A percentile compares a stretch with the other conserved stretches of the same genome.
phyloP scores from a whole-genome alignment of 2,797 vertebrate genomes.

The Chloroceryle inda region DNA sequence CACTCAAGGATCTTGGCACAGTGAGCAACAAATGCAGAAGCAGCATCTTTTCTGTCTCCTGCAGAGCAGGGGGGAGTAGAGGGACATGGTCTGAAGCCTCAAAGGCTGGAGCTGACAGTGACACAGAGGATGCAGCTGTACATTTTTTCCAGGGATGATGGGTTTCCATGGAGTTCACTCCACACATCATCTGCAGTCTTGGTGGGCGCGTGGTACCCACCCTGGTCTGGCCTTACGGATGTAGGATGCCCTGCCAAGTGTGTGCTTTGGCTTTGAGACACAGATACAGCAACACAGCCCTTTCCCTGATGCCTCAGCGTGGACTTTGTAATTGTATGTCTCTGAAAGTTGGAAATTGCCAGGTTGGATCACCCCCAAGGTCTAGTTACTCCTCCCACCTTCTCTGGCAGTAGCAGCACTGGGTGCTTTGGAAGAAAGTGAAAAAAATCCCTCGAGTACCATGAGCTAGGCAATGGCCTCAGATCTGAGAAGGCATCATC shows the following conservation, averaged over 20 bases:
- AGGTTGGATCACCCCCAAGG: background rate
- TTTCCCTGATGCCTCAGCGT: background rate
- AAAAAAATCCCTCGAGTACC: background rate
- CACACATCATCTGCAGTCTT: background rate
- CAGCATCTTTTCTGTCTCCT: slow-evolving; percentile 14
- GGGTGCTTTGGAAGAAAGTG: background rate
- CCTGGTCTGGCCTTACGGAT: background rate
- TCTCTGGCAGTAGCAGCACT: background rate
- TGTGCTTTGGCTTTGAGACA: background rate
- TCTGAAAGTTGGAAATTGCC: background rate
- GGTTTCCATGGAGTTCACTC: background rate
- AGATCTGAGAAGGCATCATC: background rate
- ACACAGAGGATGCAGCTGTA: slow-evolving; percentile 9
- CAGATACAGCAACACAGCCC: background rate
- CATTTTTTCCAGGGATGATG: fast-evolving
- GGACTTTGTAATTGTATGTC: background rate
- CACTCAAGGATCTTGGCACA: slow-evolving; percentile 29
- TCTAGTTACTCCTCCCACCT: background rate
- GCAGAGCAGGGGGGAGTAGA: background rate
- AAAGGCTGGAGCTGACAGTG: background rate
- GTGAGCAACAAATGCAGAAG: background rate
- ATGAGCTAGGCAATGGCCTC: background rate
- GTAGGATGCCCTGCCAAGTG: background rate
- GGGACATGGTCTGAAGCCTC: background rate
- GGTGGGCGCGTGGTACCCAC: background rate